phyloP scores from a whole-genome alignment of 2,888 invertebrate species.

The Stenolophus ochropezus region DNA sequence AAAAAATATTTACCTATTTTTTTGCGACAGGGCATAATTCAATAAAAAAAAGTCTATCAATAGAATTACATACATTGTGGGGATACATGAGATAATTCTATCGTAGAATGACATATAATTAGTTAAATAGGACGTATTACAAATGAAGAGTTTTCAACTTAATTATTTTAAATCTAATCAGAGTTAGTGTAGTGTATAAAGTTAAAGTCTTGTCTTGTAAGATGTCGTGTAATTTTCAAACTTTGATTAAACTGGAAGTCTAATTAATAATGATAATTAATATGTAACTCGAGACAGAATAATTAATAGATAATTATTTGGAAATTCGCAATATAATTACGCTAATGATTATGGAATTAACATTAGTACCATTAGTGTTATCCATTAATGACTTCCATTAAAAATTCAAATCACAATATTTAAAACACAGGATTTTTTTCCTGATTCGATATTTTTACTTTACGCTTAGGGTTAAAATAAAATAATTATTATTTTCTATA shows the following conservation, averaged over 20 bases:
- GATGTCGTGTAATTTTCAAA: conserved; percentile 6
- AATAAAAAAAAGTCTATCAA: too few species aligned
- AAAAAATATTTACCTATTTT: too few species aligned
- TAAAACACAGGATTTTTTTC: too few species aligned
- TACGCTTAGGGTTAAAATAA: too few species aligned
- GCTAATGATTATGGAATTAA: neutral
- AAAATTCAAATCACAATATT: too few species aligned
- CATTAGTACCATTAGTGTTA: neutral
- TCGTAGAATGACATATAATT: too few species aligned
- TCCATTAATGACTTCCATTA: neutral
- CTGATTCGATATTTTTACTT: too few species aligned
- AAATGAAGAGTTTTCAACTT: neutral
- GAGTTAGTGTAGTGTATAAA: neutral
- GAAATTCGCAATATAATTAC: conserved; percentile 6
- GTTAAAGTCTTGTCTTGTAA: neutral
- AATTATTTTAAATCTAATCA: neutral
- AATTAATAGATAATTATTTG: conserved; percentile 30
- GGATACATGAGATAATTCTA: too few species aligned
- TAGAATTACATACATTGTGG: too few species aligned
- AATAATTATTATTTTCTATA: too few species aligned
- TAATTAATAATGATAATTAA: conserved; percentile 28
- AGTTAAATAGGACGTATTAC: neutral
- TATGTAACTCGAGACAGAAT: conserved; percentile 13
- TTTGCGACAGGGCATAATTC: too few species aligned
- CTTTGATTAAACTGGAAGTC: conserved; percentile 22